Percentiles rank a stretch among this genome's conserved stretches.
phyloP scores from a whole-genome alignment of 1,140 invertebrate genomes.

The Adelges cooleyi region DNA sequence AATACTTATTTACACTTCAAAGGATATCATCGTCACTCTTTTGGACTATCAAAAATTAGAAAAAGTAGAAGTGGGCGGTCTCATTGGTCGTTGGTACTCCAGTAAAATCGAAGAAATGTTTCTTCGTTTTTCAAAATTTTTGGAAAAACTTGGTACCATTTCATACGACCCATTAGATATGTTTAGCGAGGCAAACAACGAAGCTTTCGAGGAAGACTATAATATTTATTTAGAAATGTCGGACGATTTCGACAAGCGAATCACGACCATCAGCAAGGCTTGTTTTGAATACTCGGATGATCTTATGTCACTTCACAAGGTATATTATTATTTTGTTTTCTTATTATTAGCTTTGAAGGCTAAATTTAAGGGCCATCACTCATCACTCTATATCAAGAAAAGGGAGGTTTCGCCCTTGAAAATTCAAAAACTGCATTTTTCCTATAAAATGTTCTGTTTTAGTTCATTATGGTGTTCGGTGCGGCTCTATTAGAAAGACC shows the following conservation, averaged over 20 bases:
- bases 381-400: too few relatives aligned
- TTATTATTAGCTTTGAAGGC: neutral
- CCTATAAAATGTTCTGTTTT: neutral
- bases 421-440: too few relatives aligned
- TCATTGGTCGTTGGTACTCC: constrained; percentile 56
- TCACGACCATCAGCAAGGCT: constrained; percentile 62
- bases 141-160: constrained; percentile 55
- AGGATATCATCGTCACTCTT: constrained; percentile 35
- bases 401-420: too few relatives aligned
- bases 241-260: constrained; percentile 56
- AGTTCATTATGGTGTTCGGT: constrained; percentile 25
- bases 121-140: constrained; percentile 59
- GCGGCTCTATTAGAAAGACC: neutral
- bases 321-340: constrained; percentile 33
- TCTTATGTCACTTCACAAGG: constrained; percentile 51
- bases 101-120: constrained; percentile 44
- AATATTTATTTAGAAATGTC: constrained; percentile 45
- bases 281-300: constrained; percentile 66
- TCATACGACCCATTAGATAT: constrained; percentile 57
- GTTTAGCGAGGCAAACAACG: constrained; percentile 49
- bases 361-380: neutral
- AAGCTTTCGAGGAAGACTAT: constrained; percentile 51
- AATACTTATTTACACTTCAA: neutral
- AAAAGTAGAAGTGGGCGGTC: constrained; percentile 70
- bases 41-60: constrained; percentile 76